Conservation (phyloP, 2,888 invertebrate genomes). For the Proisotoma minuta region DNA sequence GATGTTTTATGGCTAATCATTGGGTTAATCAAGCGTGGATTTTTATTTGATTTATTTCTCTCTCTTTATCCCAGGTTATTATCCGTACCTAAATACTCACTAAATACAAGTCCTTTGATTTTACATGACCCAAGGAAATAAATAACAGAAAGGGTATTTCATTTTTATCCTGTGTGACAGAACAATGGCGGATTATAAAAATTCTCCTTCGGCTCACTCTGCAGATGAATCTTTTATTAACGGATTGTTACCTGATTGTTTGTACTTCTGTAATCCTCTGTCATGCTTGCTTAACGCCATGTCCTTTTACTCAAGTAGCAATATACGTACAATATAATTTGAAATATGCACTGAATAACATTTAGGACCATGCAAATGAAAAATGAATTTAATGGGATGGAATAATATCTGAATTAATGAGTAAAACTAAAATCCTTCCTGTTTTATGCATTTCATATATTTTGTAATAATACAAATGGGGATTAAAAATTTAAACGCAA, state of each 20-base stretch:
- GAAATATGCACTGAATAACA: neutral
- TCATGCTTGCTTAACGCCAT: neutral
- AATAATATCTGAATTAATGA: too few species aligned
- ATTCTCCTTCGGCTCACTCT: neutral
- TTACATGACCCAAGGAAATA: neutral
- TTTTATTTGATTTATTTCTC: conserved; percentile 25
- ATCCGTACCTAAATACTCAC: conserved; percentile 9
- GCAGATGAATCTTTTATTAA: neutral
- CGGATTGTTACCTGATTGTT: neutral
- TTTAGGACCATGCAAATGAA: too few species aligned
- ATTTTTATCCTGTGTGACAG: neutral
- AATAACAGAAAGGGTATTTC: neutral
- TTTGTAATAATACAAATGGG: too few species aligned
- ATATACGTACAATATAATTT: neutral
- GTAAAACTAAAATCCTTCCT: too few species aligned
- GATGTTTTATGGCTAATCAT: conserved; percentile 31
- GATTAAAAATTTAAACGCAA: too few species aligned
- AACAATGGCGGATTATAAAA: neutral
- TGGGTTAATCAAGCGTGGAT: conserved; percentile 27
- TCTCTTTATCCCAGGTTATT: conserved; percentile 8
- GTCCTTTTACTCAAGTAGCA: neutral
- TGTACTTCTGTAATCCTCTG: conserved; percentile 4
- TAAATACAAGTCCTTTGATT: conserved; percentile 1
- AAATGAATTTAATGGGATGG: conserved; percentile 1
- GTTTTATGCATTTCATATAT: too few species aligned